Base-by-base conservation (phyloP, 2,888 invertebrate genomes). In the Opisthograptis luteolata region DNA sequence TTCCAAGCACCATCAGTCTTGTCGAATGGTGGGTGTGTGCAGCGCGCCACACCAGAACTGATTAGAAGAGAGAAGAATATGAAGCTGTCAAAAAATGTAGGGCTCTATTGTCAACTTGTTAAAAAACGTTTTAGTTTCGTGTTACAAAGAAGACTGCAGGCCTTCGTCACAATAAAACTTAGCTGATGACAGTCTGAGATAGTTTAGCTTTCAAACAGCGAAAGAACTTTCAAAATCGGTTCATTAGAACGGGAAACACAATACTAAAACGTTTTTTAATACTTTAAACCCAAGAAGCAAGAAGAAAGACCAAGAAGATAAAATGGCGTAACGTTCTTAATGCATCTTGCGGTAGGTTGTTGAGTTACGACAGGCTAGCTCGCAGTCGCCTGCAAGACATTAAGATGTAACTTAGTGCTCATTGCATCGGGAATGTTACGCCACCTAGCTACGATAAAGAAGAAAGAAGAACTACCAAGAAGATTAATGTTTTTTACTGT, bases 1-100 rank as follows among this genome's bases (percentile, higher is more conserved):
- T 76, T 60, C 54, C 24, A 30, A 50, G 52, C 25, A 43, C 42
- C 83, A 62, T 88, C 88, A 88, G 88, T 88, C 88, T 88, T 88
- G 88, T 88, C 88, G 88, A 88, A 88, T 88, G 88, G 88, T 88
- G 88, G 88, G 88, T 88, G 41, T 55, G 81, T 74, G 70, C 49
- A 62, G 71, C 56, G 80, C 67, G 24, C 20, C 22, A 14, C 65
- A 55, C 55, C 75, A 55, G 20, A 12, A 8, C 6, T 27, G 5
- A 1, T 9, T 40, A 58, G 56, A 60, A 59, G 41, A 55, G 7
- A 20, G 41, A 45, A 48, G 47, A 46, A 25, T 27, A 52, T 34
- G 9, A 30, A 37, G 19, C 7, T 19, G 9, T n/a, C n/a, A 19
- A 12, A 32, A n/a, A 7, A 37, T 19, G 14, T 9, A 14, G 2